Base-by-base conservation (phyloP, 2,888 invertebrate species). In the Mantis religiosa region DNA sequence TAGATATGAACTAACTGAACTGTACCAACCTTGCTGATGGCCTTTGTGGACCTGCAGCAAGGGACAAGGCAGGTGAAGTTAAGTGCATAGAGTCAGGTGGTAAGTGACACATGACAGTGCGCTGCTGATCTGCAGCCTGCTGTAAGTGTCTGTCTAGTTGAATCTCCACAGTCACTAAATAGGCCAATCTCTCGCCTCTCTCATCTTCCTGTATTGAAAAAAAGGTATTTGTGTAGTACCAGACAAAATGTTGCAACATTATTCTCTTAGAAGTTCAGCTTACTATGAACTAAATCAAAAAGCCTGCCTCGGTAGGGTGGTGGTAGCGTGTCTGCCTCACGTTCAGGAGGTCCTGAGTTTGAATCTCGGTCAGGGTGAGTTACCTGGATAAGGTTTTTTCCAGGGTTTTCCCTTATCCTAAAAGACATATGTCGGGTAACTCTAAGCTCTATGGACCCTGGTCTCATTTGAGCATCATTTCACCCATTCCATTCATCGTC, bases 71-170 rank as follows among this genome's bases (percentile, higher is more conserved):
- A 20, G 87, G 89, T 25, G 89, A 28, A 9, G 71, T 85, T 9
- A n/a, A 34, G 88, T 94, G 94, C 34, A 94, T 94, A 91, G 30
- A 25, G 82, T 82, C 87, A 8, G 81, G 34, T 3, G 94, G 94
- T 89, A 95, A 92, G 91, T 94, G 93, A 92, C 97, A 97, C 91
- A 95, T 93, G 12, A 96, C 94, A 25, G 94, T 93, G 88, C 95
- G 93, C 91, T 96, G 95, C 91, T 96, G 96, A 92, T 97, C 97
- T 0, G 95, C 95, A 84, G 96, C 95, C 93, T 97, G 97, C 91
- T 96, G 95, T 87, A 97, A 93, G 91, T 96, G 95, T 89, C 95
- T 94, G 92, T 97, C 97, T 95, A 96, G 97, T 92, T 97, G 97
- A 41, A 97, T 94, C 90, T 97, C 95, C 88, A 97, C 93, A 89